Conservation (phyloP, 2,113 vertebrate genomes). For the Polypterus senegalus region DNA sequence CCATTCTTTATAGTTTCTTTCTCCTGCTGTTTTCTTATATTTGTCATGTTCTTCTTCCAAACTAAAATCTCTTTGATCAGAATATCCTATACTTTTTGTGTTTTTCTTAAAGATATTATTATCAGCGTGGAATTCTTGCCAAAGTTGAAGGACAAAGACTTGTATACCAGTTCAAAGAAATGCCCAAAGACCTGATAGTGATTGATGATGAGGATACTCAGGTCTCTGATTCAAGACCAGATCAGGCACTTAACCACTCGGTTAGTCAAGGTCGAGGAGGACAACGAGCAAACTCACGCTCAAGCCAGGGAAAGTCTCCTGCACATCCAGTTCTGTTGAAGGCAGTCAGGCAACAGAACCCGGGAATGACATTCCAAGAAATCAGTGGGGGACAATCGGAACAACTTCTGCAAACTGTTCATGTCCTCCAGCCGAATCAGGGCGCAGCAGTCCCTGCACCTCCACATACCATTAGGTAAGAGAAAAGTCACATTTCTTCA, state of each 20-base stretch:
- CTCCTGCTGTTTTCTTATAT: neutral
- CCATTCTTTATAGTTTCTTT: neutral
- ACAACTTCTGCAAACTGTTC: constrained; percentile 43
- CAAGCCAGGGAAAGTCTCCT: constrained; percentile 30
- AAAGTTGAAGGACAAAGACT: constrained; percentile 79
- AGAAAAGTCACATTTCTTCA: neutral
- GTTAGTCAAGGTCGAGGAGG: constrained; percentile 30
- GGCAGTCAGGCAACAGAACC: constrained; percentile 32
- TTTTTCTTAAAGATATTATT: constrained; percentile 58
- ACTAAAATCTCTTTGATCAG: too few species aligned
- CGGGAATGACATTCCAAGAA: constrained; percentile 35
- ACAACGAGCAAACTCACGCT: constrained; percentile 30
- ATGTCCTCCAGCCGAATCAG: constrained; percentile 45
- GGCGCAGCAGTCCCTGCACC: constrained; percentile 31
- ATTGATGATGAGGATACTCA: constrained; percentile 61
- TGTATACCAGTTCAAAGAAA: constrained; percentile 81
- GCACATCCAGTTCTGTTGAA: constrained; percentile 24
- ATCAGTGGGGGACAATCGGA: constrained; percentile 27
- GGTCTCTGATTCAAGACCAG: constrained; percentile 21
- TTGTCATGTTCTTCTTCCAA: too few species aligned
- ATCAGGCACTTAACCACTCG: constrained; percentile 33
- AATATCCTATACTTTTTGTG: neutral
- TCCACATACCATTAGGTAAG: constrained; percentile 41
- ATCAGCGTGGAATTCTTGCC: constrained; percentile 76
- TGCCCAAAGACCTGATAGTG: constrained; percentile 71